A percentile compares a stretch with the other conserved stretches of the same genome.
Evolutionary conservation across 53 echinoderm and acorn worm genomes (phyloP).

Genomic region (Henricia sp.): DNA sequence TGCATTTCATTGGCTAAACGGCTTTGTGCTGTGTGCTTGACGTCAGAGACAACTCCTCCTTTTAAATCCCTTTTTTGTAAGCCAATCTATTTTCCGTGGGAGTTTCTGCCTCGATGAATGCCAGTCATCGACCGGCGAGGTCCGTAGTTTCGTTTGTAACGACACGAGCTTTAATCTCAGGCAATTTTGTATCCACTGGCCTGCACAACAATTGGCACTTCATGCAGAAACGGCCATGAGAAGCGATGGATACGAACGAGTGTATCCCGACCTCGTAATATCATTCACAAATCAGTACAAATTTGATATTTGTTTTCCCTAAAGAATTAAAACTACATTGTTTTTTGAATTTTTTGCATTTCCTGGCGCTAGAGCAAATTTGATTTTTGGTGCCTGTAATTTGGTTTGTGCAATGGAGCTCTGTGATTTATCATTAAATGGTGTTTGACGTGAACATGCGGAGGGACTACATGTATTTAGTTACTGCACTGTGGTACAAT

Average conservation of each 20-base stretch:
- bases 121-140: not conserved
- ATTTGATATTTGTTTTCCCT: not conserved
- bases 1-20: no score
- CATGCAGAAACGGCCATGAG: not conserved
- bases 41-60: no score
- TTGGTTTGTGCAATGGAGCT: not conserved
- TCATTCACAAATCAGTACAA: not conserved
- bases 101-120: not conserved
- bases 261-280: no score
- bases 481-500: no score
- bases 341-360: not conserved
- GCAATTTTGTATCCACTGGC: not conserved
- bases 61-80: no score
- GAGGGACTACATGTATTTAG: not conserved
- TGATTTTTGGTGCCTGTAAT: not conserved
- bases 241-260: not conserved
- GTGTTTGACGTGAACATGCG: no score
- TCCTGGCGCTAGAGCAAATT: not conserved
- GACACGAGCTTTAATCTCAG: not conserved
- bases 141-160: not conserved
- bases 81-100: no score
- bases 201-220: slow-evolving; percentile 1
- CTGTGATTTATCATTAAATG: not conserved
- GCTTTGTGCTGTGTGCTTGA: no score
- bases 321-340: no score